Evolutionary conservation across 2,113 vertebrate genomes (phyloP).

Genomic region (Castor canadensis): DNA sequence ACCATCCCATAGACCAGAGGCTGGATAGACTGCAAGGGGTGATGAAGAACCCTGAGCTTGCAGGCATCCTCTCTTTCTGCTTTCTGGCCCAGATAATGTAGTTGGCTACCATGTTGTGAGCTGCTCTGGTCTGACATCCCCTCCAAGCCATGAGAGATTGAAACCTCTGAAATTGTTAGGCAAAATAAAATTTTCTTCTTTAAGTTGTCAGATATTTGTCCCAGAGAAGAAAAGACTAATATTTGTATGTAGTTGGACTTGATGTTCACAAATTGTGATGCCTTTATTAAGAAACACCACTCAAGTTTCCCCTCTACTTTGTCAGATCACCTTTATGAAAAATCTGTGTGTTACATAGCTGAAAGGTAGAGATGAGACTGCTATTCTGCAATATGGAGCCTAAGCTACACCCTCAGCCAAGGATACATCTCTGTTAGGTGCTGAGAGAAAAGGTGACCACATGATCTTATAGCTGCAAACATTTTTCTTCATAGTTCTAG

Average conservation of each 20-base stretch:
- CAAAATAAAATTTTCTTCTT: not conserved
- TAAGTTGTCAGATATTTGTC: not conserved
- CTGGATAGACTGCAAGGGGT: not conserved
- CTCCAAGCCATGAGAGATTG: too few species aligned
- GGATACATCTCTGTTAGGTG: not conserved
- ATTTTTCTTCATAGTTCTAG: not conserved
- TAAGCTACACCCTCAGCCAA: not conserved
- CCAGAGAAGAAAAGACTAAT: not conserved
- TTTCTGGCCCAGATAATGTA: not conserved
- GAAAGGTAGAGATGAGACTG: not conserved
- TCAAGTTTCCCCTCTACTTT: not conserved
- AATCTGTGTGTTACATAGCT: not conserved
- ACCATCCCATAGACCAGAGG: too few species aligned
- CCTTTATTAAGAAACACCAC: not conserved
- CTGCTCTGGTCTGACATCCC: too few species aligned
- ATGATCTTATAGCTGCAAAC: not conserved
- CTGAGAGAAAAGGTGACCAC: not conserved
- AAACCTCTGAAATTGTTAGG: not conserved
- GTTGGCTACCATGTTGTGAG: too few species aligned
- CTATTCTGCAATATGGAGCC: accelerated
- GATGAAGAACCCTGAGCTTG: not conserved
- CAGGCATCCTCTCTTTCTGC: not conserved
- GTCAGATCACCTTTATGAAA: not conserved
- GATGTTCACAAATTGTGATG: not conserved
- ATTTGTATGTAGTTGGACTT: not conserved